Evolutionary conservation across 2,888 invertebrate genomes (phyloP).

Genomic region (Phortica magna): DNA sequence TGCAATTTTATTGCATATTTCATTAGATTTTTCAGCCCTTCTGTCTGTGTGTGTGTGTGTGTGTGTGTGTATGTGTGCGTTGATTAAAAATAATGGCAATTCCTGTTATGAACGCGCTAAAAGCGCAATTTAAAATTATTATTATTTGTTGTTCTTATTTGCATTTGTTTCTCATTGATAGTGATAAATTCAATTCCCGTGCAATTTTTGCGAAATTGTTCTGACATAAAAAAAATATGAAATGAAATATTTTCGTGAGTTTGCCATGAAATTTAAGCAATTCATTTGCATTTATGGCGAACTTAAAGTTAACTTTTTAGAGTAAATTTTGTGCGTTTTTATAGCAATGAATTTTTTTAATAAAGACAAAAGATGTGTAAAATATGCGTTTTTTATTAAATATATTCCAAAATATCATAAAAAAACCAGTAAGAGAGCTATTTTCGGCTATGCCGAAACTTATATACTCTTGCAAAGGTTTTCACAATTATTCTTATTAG

Average conservation of each 20-base stretch:
- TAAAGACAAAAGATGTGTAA: too few relatives aligned
- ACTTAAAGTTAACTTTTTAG: not conserved
- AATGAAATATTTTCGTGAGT: not conserved
- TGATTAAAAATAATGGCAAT: constrained; percentile 19
- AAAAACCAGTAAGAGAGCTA: too few relatives aligned
- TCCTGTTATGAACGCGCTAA: not conserved
- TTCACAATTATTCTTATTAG: too few relatives aligned
- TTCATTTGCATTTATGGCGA: not conserved
- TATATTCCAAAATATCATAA: too few relatives aligned
- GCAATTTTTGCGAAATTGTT: constrained; percentile 16
- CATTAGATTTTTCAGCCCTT: constrained; percentile 62
- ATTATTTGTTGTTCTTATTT: constrained; percentile 13
- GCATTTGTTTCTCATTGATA: constrained; percentile 20
- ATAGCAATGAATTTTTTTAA: too few relatives aligned
- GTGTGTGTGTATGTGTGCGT: not conserved
- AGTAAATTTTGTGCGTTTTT: too few relatives aligned
- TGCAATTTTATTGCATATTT: constrained; percentile 71
- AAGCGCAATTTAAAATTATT: constrained; percentile 19
- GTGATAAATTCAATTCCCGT: constrained; percentile 68
- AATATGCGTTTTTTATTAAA: too few relatives aligned
- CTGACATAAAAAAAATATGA: constrained; percentile 7
- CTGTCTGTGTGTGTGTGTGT: constrained; percentile 2
- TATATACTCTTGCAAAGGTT: too few relatives aligned
- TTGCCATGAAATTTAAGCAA: not conserved
- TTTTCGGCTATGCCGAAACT: too few relatives aligned